Conservation (phyloP, 2,888 invertebrate species). For the Tromatobia lineatoria region DNA sequence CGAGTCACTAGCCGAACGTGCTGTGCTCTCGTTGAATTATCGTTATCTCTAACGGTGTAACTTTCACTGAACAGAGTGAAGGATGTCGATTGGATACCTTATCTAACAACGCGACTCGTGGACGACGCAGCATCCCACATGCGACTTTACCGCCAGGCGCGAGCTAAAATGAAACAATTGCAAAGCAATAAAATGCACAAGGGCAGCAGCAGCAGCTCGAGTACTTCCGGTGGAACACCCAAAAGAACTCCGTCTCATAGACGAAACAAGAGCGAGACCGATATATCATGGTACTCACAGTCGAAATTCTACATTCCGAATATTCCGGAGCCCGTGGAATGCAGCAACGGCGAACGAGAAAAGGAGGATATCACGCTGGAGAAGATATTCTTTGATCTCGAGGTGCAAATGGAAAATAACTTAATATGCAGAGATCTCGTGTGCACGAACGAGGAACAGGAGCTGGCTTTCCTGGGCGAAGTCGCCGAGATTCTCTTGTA, state of each 20-base stretch:
- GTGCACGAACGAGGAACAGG: slow-evolving; percentile 90
- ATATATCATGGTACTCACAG: slow-evolving; percentile 89
- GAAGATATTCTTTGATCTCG: slow-evolving; percentile 95
- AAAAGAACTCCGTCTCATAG: slow-evolving; percentile 87
- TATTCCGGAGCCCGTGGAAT: slow-evolving; percentile 80
- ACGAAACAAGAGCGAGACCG: slow-evolving; percentile 91
- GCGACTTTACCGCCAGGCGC: slow-evolving; percentile 93
- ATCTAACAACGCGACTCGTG: slow-evolving; percentile 94
- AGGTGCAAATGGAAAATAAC: slow-evolving; percentile 94
- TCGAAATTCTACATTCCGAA: slow-evolving; percentile 88
- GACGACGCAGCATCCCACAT: slow-evolving; percentile 97
- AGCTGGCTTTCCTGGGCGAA: slow-evolving; percentile 92
- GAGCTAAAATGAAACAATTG: slow-evolving; percentile 84
- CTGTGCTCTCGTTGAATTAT: neutral
- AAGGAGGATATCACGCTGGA: slow-evolving; percentile 86
- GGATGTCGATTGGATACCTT: slow-evolving; percentile 96
- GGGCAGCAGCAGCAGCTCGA: slow-evolving; percentile 79
- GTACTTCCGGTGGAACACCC: slow-evolving; percentile 83
- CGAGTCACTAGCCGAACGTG: neutral
- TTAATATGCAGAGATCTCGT: slow-evolving; percentile 92
- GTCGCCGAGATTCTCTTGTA: slow-evolving; percentile 94
- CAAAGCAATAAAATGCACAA: slow-evolving; percentile 78
- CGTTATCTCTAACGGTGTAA: slow-evolving; percentile 17
- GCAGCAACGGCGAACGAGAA: slow-evolving; percentile 76
- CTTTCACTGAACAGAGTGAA: slow-evolving; percentile 87